A percentile compares a stretch with the other conserved stretches of the same genome.
Evolutionary conservation across 2,888 invertebrate species (phyloP).

Genomic region (Catotricha subobsoleta): DNA sequence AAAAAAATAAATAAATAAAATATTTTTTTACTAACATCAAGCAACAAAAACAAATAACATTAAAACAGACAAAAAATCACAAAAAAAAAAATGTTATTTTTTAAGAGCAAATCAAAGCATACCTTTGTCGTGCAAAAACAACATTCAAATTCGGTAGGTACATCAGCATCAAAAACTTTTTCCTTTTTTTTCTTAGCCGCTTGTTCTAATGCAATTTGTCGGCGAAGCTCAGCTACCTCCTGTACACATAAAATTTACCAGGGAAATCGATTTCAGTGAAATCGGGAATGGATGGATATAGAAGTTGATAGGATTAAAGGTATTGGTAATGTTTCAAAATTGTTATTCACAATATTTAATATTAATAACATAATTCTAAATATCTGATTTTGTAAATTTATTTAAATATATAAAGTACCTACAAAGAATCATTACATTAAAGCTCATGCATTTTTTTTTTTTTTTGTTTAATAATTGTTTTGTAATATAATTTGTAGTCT

Average conservation of each 20-base stretch:
- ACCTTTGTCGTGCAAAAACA: conserved; percentile 94
- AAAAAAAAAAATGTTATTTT: background rate
- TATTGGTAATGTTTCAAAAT: too few species aligned
- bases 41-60: conserved; percentile 15
- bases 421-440: too few species aligned
- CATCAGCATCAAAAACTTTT: conserved; percentile 62
- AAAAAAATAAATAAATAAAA: conserved; percentile 19
- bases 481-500: too few species aligned
- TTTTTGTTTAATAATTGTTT: too few species aligned
- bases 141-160: conserved; percentile 92
- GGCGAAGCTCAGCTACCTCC: conserved; percentile 31
- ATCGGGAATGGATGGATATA: background rate
- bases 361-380: too few species aligned
- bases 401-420: too few species aligned
- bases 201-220: conserved; percentile 30
- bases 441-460: too few species aligned
- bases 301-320: too few species aligned
- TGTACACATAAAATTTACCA: conserved; percentile 17
- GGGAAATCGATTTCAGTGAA: background rate
- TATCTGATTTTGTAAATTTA: too few species aligned
- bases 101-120: conserved; percentile 19
- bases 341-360: too few species aligned
- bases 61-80: conserved; percentile 13
- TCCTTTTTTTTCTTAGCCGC: conserved; percentile 25
- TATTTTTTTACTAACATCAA: conserved; percentile 11